Conservation (phyloP, 1,140 invertebrate genomes). For the Apis florea region DNA sequence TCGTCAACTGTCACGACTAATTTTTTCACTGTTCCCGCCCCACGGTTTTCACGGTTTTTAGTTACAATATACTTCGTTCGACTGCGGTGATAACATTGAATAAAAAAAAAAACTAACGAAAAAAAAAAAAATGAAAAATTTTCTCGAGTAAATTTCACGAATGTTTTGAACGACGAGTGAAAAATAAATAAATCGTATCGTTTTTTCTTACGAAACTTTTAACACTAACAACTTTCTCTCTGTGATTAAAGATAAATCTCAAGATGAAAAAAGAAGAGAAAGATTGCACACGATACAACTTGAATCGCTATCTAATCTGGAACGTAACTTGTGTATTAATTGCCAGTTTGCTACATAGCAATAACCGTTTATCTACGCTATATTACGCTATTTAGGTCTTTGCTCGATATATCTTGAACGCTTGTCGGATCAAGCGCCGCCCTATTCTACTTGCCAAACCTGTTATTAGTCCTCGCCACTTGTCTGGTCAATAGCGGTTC, state of each 20-base stretch:
- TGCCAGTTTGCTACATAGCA: too few species aligned
- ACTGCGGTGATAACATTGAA: neutral
- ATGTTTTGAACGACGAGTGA: too few species aligned
- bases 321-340: neutral
- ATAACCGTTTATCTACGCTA: neutral
- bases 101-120: too few species aligned
- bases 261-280: too few species aligned
- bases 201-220: neutral
- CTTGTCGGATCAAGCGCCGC: neutral
- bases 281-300: too few species aligned
- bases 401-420: neutral
- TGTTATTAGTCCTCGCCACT: neutral
- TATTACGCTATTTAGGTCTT: neutral
- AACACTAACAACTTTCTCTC: too few species aligned
- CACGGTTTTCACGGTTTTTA: conserved; percentile 14
- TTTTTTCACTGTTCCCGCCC: neutral
- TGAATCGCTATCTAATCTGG: neutral
- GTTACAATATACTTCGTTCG: neutral
- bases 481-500: neutral
- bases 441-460: neutral
- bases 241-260: too few species aligned
- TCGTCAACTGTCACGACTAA: conserved; percentile 3
- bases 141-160: too few species aligned
- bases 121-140: too few species aligned
- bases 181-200: too few species aligned